phyloP scores from a whole-genome alignment of 2,888 invertebrate genomes.

The Mythimna pallens region DNA sequence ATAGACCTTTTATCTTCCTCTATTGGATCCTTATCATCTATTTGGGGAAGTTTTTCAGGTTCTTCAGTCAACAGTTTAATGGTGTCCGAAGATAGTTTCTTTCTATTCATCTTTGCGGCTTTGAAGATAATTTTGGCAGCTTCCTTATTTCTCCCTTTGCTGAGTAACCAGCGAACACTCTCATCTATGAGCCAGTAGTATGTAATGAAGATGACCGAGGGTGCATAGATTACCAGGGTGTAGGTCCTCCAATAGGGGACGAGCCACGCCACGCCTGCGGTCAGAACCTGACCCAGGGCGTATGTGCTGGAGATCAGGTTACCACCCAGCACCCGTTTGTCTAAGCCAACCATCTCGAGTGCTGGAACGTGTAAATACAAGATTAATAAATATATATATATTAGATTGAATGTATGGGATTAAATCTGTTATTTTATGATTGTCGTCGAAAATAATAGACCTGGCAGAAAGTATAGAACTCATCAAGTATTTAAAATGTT shows the following conservation, averaged over 20 bases:
- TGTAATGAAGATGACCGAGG: slow-evolving; percentile 91
- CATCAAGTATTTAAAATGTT: no score
- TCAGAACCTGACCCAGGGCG: slow-evolving; percentile 92
- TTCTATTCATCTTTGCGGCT: slow-evolving; percentile 86
- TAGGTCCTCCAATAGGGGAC: slow-evolving; percentile 92
- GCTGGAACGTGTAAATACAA: slow-evolving; percentile 81
- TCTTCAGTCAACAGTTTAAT: slow-evolving; percentile 68
- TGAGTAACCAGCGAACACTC: slow-evolving; percentile 93
- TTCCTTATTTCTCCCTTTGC: slow-evolving; percentile 89
- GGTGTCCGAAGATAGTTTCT: slow-evolving; percentile 79
- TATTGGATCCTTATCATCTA: slow-evolving; percentile 2
- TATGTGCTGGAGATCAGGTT: slow-evolving; percentile 92
- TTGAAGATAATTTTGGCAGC: slow-evolving; percentile 87
- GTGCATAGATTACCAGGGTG: slow-evolving; percentile 91
- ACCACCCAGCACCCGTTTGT: slow-evolving; percentile 92
- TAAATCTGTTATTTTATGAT: no score
- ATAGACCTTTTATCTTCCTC: slow-evolving; percentile 65
- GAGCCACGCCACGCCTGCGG: slow-evolving; percentile 92
- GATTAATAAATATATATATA: no score
- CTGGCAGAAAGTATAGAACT: no score
- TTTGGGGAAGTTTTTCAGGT: slow-evolving; percentile 36
- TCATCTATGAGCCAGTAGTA: slow-evolving; percentile 92
- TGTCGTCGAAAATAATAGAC: no score
- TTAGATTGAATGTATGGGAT: no score
- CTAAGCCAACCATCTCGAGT: slow-evolving; percentile 93